Evolutionary conservation across 2,888 invertebrate species (phyloP), one percentile per base, ranked within the genome.

Genomic region (Morinoia aosen): DNA sequence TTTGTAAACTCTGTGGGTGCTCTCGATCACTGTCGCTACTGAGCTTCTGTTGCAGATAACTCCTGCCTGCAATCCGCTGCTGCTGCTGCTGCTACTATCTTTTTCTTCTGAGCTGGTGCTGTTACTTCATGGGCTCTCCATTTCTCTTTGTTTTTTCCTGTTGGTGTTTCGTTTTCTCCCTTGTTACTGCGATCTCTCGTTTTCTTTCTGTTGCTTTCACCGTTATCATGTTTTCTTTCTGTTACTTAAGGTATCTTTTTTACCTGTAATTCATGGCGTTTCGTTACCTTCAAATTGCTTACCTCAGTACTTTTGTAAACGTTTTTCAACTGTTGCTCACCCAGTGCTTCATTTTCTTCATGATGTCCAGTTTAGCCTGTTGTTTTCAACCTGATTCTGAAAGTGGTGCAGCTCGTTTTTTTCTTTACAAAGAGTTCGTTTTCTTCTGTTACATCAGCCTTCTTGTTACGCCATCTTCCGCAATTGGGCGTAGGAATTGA

Each of bases 31-130:
- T 90, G 90, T 90, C 90, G 90, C 90, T 90, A 40, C 90, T 48
- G 40, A 90, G 90, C 90, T 90, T 90, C 90, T 90, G 90, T 90
- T 90, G 48, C 40, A 90, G 90, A 90, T 90, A 90, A 90, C 90
- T 90, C 19, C 90, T 48, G 90, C 90, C 90, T 39, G 39, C 90
- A 39, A 90, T 90, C 40, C 48, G 40, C 19, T 90, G 90, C 48
- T 48, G 40, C 40, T 90, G 16, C 90, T 16, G 76, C 76, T 33
- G 76, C 76, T 76, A 33, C 76, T 33, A 16, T 33, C 7, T 76
- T 76, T 76, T 25, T 16, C 76, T 61, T 61, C 8, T 61, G 19
- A 16, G 76, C 33, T 76, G 76, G 8, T 76, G 8, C 76, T 76
- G 25, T 76, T 76, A 76, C 76, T 33, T 76, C 76, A 12, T 33